Evolutionary conservation across 2,888 invertebrate species (phyloP).

Genomic region (Vesta saturnalis): DNA sequence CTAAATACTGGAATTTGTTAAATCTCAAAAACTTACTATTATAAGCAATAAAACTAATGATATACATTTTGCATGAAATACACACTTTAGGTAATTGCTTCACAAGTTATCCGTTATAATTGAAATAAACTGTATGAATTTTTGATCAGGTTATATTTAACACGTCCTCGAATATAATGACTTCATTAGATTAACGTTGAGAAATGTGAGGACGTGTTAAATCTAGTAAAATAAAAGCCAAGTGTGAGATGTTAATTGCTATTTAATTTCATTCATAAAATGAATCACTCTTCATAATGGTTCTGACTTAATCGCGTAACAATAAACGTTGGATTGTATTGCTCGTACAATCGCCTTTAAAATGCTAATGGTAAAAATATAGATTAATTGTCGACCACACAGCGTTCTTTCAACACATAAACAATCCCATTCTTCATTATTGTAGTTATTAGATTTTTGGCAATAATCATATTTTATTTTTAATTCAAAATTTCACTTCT

Average conservation of each 20-base stretch:
- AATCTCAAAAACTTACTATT: no score
- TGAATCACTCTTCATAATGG: conserved; percentile 15
- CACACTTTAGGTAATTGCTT: no score
- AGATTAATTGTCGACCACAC: conserved; percentile 28
- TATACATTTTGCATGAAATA: no score
- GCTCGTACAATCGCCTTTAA: conserved; percentile 17
- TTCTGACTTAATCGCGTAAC: conserved; percentile 11
- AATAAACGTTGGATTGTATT: conserved; percentile 16
- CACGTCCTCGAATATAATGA: no score
- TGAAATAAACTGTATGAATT: no score
- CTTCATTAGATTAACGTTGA: no score
- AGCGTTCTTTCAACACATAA: conserved; percentile 24
- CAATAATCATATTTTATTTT: not conserved
- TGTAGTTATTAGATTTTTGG: not conserved
- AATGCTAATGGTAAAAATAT: conserved; percentile 24
- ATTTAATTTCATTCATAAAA: conserved; percentile 27
- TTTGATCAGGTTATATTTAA: no score
- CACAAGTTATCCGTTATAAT: no score
- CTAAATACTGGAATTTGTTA: no score
- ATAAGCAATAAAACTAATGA: no score
- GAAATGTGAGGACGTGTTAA: no score
- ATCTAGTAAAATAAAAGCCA: conserved; percentile 12
- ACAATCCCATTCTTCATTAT: conserved; percentile 28
- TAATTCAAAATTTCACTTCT: not conserved
- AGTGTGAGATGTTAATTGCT: conserved; percentile 20